phyloP scores from a whole-genome alignment of 2,888 invertebrate genomes.

The Leptinotarsa juncta region DNA sequence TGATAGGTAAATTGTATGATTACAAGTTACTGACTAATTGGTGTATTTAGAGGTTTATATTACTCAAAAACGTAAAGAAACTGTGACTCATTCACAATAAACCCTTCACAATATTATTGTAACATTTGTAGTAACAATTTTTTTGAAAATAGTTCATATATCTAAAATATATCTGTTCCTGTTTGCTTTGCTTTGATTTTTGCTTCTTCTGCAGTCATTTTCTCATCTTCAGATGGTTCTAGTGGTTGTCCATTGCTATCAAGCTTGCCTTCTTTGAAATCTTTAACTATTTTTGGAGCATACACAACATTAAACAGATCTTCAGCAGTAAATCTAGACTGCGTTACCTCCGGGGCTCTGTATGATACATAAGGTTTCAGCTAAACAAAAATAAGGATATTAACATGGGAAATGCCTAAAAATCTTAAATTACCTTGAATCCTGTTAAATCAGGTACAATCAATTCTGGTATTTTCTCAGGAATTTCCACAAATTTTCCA shows the following conservation, averaged over 20 bases:
- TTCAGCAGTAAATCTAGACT: conserved; percentile 85
- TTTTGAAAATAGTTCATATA: background rate
- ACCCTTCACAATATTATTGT: too few species aligned
- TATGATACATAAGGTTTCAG: conserved; percentile 97
- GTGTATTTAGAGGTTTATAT: too few species aligned
- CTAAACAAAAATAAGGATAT: conserved; percentile 58
- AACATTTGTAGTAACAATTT: too few species aligned
- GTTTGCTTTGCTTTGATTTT: conserved; percentile 76
- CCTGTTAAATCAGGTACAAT: conserved; percentile 90
- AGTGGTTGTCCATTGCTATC: conserved; percentile 75
- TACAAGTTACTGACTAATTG: too few species aligned
- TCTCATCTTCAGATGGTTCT: conserved; percentile 80
- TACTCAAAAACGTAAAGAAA: too few species aligned
- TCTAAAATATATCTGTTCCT: conserved; percentile 83
- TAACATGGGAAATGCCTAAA: background rate
- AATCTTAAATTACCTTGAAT: conserved; percentile 71
- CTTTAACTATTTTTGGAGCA: conserved; percentile 80
- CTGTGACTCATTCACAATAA: too few species aligned
- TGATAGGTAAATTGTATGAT: too few species aligned
- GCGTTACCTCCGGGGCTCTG: conserved; percentile 77
- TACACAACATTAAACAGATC: conserved; percentile 87
- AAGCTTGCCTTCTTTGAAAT: conserved; percentile 79
- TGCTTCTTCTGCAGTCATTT: conserved; percentile 79
- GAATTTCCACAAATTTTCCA: conserved; percentile 73
- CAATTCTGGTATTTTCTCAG: conserved; percentile 92